Base-by-base conservation (phyloP, 2,888 invertebrate species). In the Acleris laterana region DNA sequence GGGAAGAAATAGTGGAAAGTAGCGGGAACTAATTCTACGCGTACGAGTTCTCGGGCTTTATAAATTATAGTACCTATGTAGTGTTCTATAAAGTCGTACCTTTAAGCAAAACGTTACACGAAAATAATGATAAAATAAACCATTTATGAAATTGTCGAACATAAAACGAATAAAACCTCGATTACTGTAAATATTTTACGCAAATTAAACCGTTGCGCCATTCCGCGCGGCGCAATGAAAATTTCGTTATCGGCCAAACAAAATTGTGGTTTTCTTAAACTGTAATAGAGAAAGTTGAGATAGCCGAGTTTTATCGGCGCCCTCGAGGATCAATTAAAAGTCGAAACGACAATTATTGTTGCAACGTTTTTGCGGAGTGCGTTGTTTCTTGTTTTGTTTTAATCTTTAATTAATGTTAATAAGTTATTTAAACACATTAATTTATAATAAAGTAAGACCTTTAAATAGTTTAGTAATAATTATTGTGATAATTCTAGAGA, bases 321-420 rank as follows among this genome's bases (percentile, higher is more conserved):
- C 93, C 93, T 92, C 87, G 80, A 93, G 93, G 93, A 93, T 93
- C 93, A 93, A 93, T 93, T 93, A 93, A 93, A 93, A 93, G 89
- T 92, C 87, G 84, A 82, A 82, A 80, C 79, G 84, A 87, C 90
- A 88, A 89, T 91, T 87, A 90, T 87, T 90, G 89, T 88, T 83
- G 88, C 42, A 22, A 46, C 28, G 65, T 49, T 48, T 32, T 59
- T 17, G 53, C 44, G 17, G 42, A 60, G 20, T 63, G 44, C 32
- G 32, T 11, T 32, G 32, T 32, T 38, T 38, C 38, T 65, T 61
- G 55, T 42, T 16, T 32, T 50, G 55, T n/a, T 55, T 48, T 16
- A 19, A 53, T 17, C 4, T 38, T 38, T 13, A 13, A 13, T 32
- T 32, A 32, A 2, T 9, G 32, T 32, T 32, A 32, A 32, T 32